Evolutionary conservation across 2,113 vertebrate genomes (phyloP).

Genomic region (Mormoops blainvillei): DNA sequence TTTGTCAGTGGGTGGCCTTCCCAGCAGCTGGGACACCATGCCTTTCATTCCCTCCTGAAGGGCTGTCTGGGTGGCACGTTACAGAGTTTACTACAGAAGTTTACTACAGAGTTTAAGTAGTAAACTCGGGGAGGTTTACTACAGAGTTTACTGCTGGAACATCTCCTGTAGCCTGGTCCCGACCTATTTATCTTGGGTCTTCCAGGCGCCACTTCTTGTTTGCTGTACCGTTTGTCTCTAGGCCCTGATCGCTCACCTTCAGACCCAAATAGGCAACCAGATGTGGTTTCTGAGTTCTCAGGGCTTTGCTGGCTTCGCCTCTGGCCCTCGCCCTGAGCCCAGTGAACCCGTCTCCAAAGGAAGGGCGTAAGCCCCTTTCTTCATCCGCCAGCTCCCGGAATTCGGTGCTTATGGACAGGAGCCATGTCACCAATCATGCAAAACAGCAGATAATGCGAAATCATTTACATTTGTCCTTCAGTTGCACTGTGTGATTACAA

Average conservation of each 20-base stretch:
- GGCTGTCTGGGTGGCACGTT: rapidly evolving
- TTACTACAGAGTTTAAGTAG: not conserved
- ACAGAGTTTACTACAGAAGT: not conserved
- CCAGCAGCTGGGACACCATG: not conserved
- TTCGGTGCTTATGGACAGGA: not conserved
- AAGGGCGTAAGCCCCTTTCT: not conserved
- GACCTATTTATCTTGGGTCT: not conserved
- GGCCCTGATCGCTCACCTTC: rapidly evolving
- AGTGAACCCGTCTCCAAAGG: not conserved
- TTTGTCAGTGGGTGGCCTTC: not conserved
- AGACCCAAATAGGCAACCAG: not conserved
- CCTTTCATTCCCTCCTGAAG: not conserved
- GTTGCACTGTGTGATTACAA: not conserved
- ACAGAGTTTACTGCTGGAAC: not conserved
- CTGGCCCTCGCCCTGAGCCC: not conserved
- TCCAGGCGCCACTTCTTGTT: not conserved
- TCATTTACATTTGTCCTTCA: not conserved
- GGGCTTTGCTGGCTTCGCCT: not conserved
- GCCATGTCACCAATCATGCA: constrained; percentile 18
- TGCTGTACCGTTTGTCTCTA: not conserved
- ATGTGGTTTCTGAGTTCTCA: not conserved
- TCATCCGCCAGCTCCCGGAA: not conserved
- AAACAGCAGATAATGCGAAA: not conserved
- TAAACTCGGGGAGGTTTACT: no score
- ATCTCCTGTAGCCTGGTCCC: not conserved